These are phyloP conservation scores for Athripsodes cinereus DNA, from an alignment of 2,888 invertebrate species.

Conservation along the genomic window DNA sequence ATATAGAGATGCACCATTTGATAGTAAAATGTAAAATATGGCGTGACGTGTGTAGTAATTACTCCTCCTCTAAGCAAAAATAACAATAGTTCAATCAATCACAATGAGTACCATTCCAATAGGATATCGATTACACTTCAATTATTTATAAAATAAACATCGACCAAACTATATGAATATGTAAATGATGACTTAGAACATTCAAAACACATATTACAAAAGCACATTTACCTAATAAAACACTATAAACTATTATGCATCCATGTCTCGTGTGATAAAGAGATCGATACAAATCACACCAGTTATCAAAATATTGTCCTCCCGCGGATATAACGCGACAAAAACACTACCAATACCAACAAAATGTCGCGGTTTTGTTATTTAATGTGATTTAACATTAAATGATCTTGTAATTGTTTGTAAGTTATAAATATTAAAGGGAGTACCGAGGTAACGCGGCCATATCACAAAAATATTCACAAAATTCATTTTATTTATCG, in stretches of 20 bases:
- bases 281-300: constrained; percentile 19
- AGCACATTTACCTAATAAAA: neutral
- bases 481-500: neutral
- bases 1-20: neutral
- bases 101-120: neutral
- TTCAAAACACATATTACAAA: neutral
- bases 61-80: neutral
- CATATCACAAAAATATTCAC: neutral
- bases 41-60: neutral
- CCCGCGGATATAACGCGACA: neutral
- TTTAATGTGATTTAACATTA: no score
- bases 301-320: constrained; percentile 1
- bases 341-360: neutral
- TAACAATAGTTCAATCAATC: constrained; percentile 1
- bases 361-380: neutral
- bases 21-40: neutral
- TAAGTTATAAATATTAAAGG: no score
- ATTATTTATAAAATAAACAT: constrained; percentile 10
- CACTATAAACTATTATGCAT: neutral
- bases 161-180: neutral
- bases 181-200: neutral
- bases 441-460: neutral
- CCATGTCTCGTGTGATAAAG: constrained; percentile 1
- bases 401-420: no score
- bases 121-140: neutral